A percentile compares a stretch with the other conserved stretches of the same genome.
Conservation (phyloP, 2,113 vertebrate genomes). For the Lepisosteus osseus region DNA sequence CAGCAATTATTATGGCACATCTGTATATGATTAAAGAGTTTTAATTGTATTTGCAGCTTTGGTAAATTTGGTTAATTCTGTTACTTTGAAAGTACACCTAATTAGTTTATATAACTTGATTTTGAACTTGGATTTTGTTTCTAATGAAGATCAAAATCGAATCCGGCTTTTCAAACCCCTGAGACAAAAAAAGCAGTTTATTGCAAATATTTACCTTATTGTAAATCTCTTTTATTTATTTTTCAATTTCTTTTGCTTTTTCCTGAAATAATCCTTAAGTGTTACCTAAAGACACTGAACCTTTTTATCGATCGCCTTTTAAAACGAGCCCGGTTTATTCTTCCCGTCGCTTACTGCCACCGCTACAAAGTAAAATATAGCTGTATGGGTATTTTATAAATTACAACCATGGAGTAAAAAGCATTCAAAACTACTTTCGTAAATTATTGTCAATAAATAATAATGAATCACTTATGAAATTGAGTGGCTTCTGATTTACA, state of each 20-base stretch:
- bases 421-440: conserved; percentile 63
- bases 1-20: too few species aligned
- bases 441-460: conserved; percentile 66
- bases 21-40: too few species aligned
- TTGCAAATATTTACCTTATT: too few species aligned
- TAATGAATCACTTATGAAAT: conserved; percentile 60
- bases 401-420: conserved; percentile 62
- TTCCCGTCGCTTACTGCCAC: conserved; percentile 42
- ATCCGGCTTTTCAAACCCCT: too few species aligned
- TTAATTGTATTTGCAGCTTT: too few species aligned
- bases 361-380: conserved; percentile 47
- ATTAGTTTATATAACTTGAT: too few species aligned
- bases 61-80: too few species aligned
- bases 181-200: too few species aligned
- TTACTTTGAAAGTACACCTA: too few species aligned
- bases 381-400: conserved; percentile 53
- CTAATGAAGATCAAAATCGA: too few species aligned
- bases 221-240: not conserved
- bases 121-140: too few species aligned
- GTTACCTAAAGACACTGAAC: conserved; percentile 52
- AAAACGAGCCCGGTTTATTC: conserved; percentile 53
- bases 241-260: conserved; percentile 30
- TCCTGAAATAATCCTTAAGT: conserved; percentile 39
- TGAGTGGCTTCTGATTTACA: conserved; percentile 62
- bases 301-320: conserved; percentile 60